A percentile compares a stretch with the other conserved stretches of the same genome.
phyloP scores from a whole-genome alignment of 2,888 invertebrate species.

The Drosophila robusta region DNA sequence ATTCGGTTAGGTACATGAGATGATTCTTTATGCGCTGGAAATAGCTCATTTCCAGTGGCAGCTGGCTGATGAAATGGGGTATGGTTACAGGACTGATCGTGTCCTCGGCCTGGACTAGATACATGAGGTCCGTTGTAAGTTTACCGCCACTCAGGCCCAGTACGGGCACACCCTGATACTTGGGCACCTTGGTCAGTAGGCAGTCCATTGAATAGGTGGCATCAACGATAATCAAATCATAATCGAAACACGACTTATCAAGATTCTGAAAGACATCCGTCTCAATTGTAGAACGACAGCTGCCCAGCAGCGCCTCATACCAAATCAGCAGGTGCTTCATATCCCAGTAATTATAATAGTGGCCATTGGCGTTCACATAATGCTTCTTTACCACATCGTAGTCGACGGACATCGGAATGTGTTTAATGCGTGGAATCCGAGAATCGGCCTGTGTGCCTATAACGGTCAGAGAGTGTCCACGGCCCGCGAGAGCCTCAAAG shows the following conservation, averaged over 20 bases:
- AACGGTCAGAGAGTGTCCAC: constrained; percentile 56
- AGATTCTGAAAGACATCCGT: neutral
- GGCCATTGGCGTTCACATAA: constrained; percentile 16
- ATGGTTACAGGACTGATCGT: constrained; percentile 52
- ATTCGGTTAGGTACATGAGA: constrained; percentile 41
- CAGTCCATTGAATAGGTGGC: constrained; percentile 52
- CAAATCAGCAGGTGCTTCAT: constrained; percentile 60
- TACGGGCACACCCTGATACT: constrained; percentile 23
- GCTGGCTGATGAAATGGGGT: constrained; percentile 55
- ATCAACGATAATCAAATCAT: constrained; percentile 66
- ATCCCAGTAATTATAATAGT: constrained; percentile 28
- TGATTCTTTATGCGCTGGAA: constrained; percentile 61
- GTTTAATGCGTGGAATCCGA: constrained; percentile 9
- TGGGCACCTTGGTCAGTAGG: constrained; percentile 27
- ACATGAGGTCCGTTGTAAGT: constrained; percentile 47
- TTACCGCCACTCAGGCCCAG: constrained; percentile 65
- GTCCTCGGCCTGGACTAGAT: constrained; percentile 48
- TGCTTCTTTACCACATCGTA: constrained; percentile 57
- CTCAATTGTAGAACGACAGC: constrained; percentile 41
- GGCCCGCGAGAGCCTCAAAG: constrained; percentile 48
- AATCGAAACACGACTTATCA: neutral
- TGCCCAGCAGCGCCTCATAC: constrained; percentile 60
- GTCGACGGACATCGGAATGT: constrained; percentile 26
- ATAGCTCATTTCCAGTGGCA: constrained; percentile 54
- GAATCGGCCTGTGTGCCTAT: constrained; percentile 28